Evolutionary conservation across 2,113 vertebrate species (phyloP).

Genomic region (Tachycineta bicolor): DNA sequence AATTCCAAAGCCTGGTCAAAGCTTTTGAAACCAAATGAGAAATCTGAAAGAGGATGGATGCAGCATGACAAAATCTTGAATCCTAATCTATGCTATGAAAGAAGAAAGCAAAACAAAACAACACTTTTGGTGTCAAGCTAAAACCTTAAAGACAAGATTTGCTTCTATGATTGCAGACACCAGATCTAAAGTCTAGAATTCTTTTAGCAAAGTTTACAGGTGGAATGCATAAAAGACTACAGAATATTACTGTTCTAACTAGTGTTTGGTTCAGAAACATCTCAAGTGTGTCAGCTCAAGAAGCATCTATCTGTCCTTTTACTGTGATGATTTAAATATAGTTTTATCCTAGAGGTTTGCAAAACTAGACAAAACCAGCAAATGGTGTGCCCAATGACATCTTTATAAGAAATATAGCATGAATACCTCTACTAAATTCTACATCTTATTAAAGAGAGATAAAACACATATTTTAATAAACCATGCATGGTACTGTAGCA

Average conservation of each 20-base stretch:
- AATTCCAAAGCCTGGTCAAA: not conserved
- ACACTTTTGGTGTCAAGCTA: not conserved
- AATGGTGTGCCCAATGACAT: not conserved
- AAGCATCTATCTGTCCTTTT: not conserved
- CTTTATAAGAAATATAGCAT: not conserved
- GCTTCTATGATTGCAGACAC: not conserved
- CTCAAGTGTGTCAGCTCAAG: not conserved
- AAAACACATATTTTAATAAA: not conserved
- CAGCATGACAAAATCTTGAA: not conserved
- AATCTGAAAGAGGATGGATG: not conserved
- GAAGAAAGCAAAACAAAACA: not conserved
- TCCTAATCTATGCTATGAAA: not conserved
- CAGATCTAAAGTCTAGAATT: not conserved
- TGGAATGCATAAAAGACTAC: not conserved
- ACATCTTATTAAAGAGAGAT: not conserved
- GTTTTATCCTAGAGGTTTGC: not conserved
- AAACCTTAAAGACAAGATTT: not conserved
- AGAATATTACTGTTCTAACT: not conserved
- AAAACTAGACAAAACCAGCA: not conserved
- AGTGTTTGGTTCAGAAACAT: conserved; percentile 1
- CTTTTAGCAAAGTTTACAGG: not conserved
- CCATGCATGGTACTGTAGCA: not conserved
- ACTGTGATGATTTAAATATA: not conserved
- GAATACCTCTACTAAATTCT: not conserved
- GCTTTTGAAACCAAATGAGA: not conserved